Base-by-base conservation (phyloP, 2,888 invertebrate genomes). In the Venusia cambrica region DNA sequence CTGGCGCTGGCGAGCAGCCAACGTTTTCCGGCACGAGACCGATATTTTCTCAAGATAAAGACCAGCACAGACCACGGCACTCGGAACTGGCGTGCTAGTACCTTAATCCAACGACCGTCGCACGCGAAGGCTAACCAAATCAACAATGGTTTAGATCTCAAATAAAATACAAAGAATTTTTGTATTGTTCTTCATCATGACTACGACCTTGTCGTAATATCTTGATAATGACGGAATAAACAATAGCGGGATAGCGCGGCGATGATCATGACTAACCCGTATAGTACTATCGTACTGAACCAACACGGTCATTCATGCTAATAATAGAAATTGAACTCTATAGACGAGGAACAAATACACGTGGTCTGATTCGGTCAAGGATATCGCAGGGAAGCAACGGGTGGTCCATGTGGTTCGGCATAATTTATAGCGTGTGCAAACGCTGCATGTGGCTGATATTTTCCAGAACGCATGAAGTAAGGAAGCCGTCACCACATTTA, bases 11-110 rank as follows among this genome's bases (percentile, higher is more conserved):
- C 80, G 47, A 37, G 40, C 45, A 44, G 66, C 81, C 83, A 83
- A 68, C 61, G 58, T 60, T 74, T 74, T 73, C 71, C 63, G 66
- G 59, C 62, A 67, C 64, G 69, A 70, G 60, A 64, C 57, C 60
- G 71, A 81, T 75, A 65, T 73, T 74, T 73, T 67, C 62, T 51
- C 61, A 62, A 77, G 78, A 81, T 81, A 77, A 74, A 62, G 52
- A 56, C 56, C 61, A 63, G 57, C 55, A 56, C 55, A 33, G 55
- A 52, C 45, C 41, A 47, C 51, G 49, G 51, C 48, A 48, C 52
- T 47, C 59, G 61, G 53, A 53, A 55, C 44, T 68, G 41, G 62
- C 70, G 65, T 69, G 72, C 51, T 46, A 27, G 38, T 46, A 50
- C 40, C 44, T 54, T 54, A 65, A 63, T 62, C 50, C 57, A 53